Evolutionary conservation across 2,113 vertebrate genomes (phyloP), one percentile per base, ranked within the genome.

Genomic region (Columbina picui): DNA sequence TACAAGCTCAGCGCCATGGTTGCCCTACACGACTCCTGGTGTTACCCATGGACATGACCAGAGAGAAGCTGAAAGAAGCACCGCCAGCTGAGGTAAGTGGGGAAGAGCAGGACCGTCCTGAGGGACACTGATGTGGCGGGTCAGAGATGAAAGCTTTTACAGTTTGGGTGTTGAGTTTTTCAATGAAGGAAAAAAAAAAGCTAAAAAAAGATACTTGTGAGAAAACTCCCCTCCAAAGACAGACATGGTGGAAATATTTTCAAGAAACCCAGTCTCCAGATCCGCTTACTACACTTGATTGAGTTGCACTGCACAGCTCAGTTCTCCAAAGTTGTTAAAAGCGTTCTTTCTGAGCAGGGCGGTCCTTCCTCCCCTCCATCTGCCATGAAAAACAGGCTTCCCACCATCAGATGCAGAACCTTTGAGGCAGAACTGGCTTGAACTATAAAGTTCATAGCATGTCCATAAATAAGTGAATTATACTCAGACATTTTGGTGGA

Each of bases 401-500:
- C 55, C 53, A 70, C 69, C 69, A 65, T 84, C 67, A 68, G 65
- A 85, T 82, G 59, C 59, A 91, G 55, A 94, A 59, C 29, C 25
- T 73, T 38, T 86, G 82, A 91, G 84, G 79, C 64, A 92, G 76
- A 74, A 63, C 50, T 94, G 32, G 71, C 76, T 74, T 78, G 77
- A 87, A 76, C 70, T 75, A 69, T 93, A 68, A 95, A 90, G 55
- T 96, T 67, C 94, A 92, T 93, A 84, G 74, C 68, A 75, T 91
- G 70, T 90, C 94, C 85, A 93, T 94, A 97, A 95, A 97, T 85
- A 97, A 90, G 41, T 91, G 90, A 95, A 83, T 85, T 91, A 96
- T 94, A 71, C 74, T 95, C 79, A 94, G 90, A 91, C 74, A 78
- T 92, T 85, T 96, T 79, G 81, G 86, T 96, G 91, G 65, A 96